Evolutionary conservation across 1,140 invertebrate genomes (phyloP), one percentile per base, ranked within the genome.

Genomic region (Pentalonia nigronervosa): DNA sequence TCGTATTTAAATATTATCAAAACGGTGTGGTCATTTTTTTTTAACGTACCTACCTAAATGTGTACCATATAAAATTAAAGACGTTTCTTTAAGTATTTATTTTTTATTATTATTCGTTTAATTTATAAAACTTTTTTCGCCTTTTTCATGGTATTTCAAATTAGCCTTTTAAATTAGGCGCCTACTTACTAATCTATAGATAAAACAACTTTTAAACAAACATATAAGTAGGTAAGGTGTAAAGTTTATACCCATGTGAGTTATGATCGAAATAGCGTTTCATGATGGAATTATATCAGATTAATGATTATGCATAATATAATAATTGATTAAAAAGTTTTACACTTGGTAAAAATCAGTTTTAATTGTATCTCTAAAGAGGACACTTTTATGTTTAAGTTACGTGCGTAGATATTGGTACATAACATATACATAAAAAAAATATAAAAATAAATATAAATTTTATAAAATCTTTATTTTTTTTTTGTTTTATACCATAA

Each of bases 121-220:
- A 25, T 48, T 25, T 45, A 47, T n/a, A 30, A n/a, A 47, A 14
- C 6, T 36, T 60, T n/a, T 45, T 47, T 86, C 14, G 25, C 30
- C 41, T 47, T 45, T 25, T 11, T 47, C 25, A 4, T 41, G 41
- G 25, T n/a, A 30, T 86, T 45, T 30, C 0, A 86, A 86, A 86
- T 47, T 30, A 86, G 21, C 25, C 81, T 84, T 84, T 41, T 86
- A 45, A 86, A 45, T 45, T 45, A 76, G 60, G 14, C n/a, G 45
- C 41, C 41, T 41, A 4, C 41, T 4, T 41, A 41, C 41, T 41
- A 41, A 41, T 41, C 41, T 41, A 17, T 86, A 86, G 45, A 86
- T 45, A 45, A 86, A 86, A 86, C 9, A 47, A 86, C 84, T 86
- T 47, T 86, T 17, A 30, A 86, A 86, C 41, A 86, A 86, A 86